Evolutionary conservation across 2,888 invertebrate genomes (phyloP), one percentile per base, ranked within the genome.

Genomic region (Tubulanus polymorphus): DNA sequence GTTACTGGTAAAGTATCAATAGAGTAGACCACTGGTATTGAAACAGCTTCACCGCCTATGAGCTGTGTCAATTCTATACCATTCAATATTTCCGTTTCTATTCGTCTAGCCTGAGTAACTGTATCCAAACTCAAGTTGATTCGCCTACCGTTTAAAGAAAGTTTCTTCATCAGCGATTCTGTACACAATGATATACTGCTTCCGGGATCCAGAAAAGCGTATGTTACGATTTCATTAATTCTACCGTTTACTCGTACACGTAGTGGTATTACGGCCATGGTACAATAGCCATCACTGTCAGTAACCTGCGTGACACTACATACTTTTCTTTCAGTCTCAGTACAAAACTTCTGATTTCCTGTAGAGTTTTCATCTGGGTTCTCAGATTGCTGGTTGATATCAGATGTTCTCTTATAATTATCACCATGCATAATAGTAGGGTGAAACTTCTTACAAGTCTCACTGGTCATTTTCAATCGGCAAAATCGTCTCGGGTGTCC

Each of bases 101-200:
- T 18, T 5, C n/a, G 23, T n/a, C 27, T 25, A 5, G 6, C 3
- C 5, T 8, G 8, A 5, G 26, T 27, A 25, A 47, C 27, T 8
- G 48, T 47, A 5, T 47, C 41, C 12, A 57, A 20, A 8, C 32
- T 50, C 12, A 54, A 50, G 28, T 37, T 54, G 37, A 20, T 25
- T 20, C 10, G 5, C 15, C 27, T 37, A 1, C 54, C 50, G 15
- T 15, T 30, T n/a, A 25, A 23, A 3, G 46, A 49, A 18, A 57
- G 27, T n/a, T 45, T n/a, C 12, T 26, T 12, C 37, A 41, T 35
- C 27, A 57, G 28, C 12, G 27, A n/a, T 6, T 46, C 46, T 2
- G 53, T 57, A 26, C 57, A 57, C 30, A 57, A 57, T 3, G 41
- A 41, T 2, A 53, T 51, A 18, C 23, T 54, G 41, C 53, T 54